Evolutionary conservation across 2,797 vertebrate genomes (phyloP).

Genomic region (Neosilurus mollespiculum): DNA sequence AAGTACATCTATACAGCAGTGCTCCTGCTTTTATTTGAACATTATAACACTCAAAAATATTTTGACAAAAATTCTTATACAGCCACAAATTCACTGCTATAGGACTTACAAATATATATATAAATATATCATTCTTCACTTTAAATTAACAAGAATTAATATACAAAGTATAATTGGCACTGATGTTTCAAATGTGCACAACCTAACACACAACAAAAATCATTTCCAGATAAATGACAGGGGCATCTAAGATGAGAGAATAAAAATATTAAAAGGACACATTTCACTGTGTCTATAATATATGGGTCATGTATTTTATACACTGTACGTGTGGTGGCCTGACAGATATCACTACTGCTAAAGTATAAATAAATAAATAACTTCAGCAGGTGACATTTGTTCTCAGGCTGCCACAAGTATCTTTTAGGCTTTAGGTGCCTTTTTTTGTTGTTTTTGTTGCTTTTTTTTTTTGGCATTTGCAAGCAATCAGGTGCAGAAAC

Average conservation of each 20-base stretch:
- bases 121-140: not conserved
- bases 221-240: constrained; percentile 17
- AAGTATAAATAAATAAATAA: not conserved
- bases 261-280: constrained; percentile 44
- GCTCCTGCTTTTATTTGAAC: not conserved
- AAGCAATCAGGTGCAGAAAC: not conserved
- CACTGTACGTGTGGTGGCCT: not conserved
- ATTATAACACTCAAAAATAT: not conserved
- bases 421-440: not conserved
- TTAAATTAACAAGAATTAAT: not conserved
- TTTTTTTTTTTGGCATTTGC: not conserved
- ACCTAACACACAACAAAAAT: constrained; percentile 35
- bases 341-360: not conserved
- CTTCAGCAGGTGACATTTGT: not conserved
- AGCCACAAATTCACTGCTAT: not conserved
- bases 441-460: not conserved
- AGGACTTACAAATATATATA: not conserved
- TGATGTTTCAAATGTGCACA: constrained; percentile 4
- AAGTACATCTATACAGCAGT: not conserved
- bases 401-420: not conserved
- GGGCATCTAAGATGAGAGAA: constrained; percentile 47
- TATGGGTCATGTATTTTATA: not conserved
- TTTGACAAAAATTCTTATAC: not conserved
- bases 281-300: constrained; percentile 17
- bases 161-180: not conserved